Evolutionary conservation across 2,113 vertebrate species (phyloP), one percentile per base, ranked within the genome.

Genomic region (Phalacrocorax aristotelis): DNA sequence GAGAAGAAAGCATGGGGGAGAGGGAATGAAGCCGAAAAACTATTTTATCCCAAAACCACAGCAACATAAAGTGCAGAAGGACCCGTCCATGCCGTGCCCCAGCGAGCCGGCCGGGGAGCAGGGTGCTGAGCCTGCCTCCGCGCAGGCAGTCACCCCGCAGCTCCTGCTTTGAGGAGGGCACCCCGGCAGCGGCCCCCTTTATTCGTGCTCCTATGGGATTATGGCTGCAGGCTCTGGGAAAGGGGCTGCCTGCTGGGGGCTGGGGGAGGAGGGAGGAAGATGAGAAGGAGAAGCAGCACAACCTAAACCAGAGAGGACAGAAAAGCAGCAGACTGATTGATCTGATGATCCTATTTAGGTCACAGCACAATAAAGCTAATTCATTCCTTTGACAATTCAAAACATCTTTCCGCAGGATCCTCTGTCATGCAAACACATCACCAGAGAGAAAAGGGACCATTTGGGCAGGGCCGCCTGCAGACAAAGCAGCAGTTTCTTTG

Each of bases 331-430:
- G 94, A 95, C 80, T 92, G 95, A 96, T 97, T 95, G 95, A 97
- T 97, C 97, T 93, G 91, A 95, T 96, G 93, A 96, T 97, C 93
- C 96, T 97, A 96, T 97, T 97, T 97, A 94, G 95, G 95, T 93
- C 93, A 97, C 88, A 95, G 95, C 95, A 95, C 95, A 97, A 96
- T 95, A 95, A 94, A 96, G 88, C 90, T 92, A 92, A 96, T 91
- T 96, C 95, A 86, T 95, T 95, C 90, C 86, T 97, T 97, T 91
- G 83, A 93, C 95, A 83, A 96, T 93, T 97, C 94, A 97, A 96
- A 97, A 93, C 96, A 93, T 95, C 96, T 96, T 97, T 90, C 83
- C 60, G 58, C 89, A 65, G 91, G 64, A 95, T 94, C 87, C 91
- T 96, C 95, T 96, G 49, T 95, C 91, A 94, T 94, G 95, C 96